Conservation (phyloP, 2,113 vertebrate species). For the Paratilapia polleni region DNA sequence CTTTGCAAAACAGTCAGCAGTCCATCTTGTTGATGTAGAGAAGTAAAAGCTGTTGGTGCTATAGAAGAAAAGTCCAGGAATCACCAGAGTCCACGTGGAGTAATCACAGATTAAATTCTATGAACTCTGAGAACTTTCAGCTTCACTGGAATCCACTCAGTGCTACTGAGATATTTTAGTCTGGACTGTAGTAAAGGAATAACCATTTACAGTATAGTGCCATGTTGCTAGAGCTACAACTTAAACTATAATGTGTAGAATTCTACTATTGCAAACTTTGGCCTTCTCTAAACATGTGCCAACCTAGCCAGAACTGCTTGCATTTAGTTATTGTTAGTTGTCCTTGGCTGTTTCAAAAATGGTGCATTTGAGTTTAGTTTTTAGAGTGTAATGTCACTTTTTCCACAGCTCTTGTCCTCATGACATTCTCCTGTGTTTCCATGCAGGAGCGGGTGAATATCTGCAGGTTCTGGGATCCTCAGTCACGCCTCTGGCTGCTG, state of each 20-base stretch:
- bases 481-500: slow-evolving; percentile 71
- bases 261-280: no score
- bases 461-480: slow-evolving; percentile 75
- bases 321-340: not conserved
- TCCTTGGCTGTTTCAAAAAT: not conserved
- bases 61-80: not conserved
- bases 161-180: not conserved
- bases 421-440: not conserved
- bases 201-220: not conserved
- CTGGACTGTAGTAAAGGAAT: not conserved
- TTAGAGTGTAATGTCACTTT: not conserved
- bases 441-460: slow-evolving; percentile 71
- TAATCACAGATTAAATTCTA: not conserved
- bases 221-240: not conserved
- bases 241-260: no score
- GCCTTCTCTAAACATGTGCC: not conserved
- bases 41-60: no score
- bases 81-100: not conserved
- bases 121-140: no score
- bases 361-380: not conserved
- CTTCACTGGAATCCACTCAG: no score
- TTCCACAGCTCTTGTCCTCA: not conserved
- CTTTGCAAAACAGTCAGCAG: not conserved
- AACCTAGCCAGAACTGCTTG: not conserved
- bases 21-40: not conserved